Conservation (phyloP, 1,140 invertebrate genomes). For the Rhyzopertha dominica region DNA sequence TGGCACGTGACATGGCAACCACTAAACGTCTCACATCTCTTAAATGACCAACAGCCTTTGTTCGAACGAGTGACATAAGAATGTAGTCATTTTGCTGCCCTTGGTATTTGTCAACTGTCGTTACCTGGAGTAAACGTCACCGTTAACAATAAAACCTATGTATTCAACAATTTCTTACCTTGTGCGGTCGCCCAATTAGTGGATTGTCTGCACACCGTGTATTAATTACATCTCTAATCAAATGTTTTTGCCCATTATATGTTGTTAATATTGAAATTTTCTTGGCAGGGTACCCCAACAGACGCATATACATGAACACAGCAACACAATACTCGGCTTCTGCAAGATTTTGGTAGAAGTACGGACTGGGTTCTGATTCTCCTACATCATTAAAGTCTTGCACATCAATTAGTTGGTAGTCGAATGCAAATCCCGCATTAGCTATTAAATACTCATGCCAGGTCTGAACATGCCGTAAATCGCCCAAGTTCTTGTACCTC, state of each 20-base stretch:
- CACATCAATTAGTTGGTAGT: constrained; percentile 96
- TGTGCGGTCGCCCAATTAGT: constrained; percentile 91
- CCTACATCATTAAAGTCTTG: constrained; percentile 95
- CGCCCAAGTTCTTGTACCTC: constrained; percentile 93
- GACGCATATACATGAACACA: constrained; percentile 97
- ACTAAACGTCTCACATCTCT: constrained; percentile 93
- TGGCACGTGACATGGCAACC: constrained; percentile 95
- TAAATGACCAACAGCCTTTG: constrained; percentile 93
- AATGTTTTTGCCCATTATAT: constrained; percentile 98
- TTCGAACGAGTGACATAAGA: constrained; percentile 91
- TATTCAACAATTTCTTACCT: constrained; percentile 63
- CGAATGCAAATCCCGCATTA: constrained; percentile 88
- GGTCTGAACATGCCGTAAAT: constrained; percentile 80
- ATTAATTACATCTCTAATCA: constrained; percentile 93
- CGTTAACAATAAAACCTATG: no score
- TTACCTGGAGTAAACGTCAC: constrained; percentile 52
- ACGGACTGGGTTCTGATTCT: constrained; percentile 96
- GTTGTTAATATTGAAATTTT: constrained; percentile 99
- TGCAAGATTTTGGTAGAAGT: constrained; percentile 98
- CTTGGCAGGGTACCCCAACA: constrained; percentile 94
- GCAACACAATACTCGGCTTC: constrained; percentile 99
- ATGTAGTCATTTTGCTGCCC: constrained; percentile 99
- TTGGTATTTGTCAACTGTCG: constrained; percentile 98
- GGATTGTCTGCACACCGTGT: constrained; percentile 93
- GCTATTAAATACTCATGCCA: constrained; percentile 80